Conservation (phyloP, 2,888 invertebrate genomes). For the Melanostoma scalare region DNA sequence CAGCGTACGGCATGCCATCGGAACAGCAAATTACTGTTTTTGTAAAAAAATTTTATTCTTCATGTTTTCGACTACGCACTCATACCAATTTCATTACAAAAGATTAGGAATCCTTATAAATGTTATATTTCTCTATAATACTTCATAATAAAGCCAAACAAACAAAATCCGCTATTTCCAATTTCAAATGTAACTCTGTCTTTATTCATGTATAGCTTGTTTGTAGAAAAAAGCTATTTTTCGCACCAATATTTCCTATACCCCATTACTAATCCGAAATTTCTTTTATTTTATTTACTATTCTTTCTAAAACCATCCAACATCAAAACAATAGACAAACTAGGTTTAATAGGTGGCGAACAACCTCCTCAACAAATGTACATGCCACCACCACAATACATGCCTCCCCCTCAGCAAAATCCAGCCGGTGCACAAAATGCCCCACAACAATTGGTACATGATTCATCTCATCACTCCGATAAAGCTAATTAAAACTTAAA, state of each 20-base stretch:
- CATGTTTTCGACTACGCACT: too few relatives aligned
- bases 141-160: too few relatives aligned
- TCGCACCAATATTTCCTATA: not conserved
- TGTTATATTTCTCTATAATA: not conserved
- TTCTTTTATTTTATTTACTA: constrained; percentile 7
- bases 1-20: too few relatives aligned
- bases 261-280: constrained; percentile 19
- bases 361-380: constrained; percentile 79
- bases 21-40: too few relatives aligned
- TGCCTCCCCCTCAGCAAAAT: constrained; percentile 83
- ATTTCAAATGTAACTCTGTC: constrained; percentile 49
- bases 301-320: not conserved
- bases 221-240: constrained; percentile 23
- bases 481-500: constrained; percentile 66
- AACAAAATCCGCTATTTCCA: too few relatives aligned
- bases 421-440: constrained; percentile 84
- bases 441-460: constrained; percentile 78
- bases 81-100: too few relatives aligned
- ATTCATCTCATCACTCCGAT: constrained; percentile 74
- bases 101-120: not conserved
- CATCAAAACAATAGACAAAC: constrained; percentile 77
- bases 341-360: constrained; percentile 81
- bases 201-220: constrained; percentile 66
- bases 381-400: constrained; percentile 81
- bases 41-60: too few relatives aligned